These are phyloP conservation scores for Acomys russatus DNA, from an alignment of 2,797 vertebrate genomes.

Conservation along the genomic window DNA sequence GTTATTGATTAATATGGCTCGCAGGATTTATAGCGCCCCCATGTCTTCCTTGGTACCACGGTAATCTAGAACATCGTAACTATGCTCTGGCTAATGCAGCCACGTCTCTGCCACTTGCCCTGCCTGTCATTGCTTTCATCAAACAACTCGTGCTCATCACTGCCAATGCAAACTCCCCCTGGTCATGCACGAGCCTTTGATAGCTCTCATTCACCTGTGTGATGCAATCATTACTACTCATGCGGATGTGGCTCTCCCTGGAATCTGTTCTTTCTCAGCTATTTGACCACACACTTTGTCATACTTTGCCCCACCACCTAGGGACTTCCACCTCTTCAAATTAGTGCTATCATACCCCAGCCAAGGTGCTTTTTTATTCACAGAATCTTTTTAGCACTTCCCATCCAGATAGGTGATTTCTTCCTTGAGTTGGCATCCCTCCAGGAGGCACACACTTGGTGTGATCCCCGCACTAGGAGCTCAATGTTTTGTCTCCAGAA, in stretches of 20 bases:
- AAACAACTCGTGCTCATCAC: background rate
- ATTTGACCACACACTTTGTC: background rate
- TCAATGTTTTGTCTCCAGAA: slow-evolving; percentile 35
- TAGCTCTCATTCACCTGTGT: background rate
- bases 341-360: background rate
- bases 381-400: background rate
- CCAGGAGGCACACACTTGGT: background rate
- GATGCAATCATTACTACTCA: background rate
- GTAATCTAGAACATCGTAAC: background rate
- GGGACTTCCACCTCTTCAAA: background rate
- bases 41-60: background rate
- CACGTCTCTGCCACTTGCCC: background rate
- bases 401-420: background rate
- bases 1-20: slow-evolving; percentile 2
- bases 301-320: too few relatives aligned
- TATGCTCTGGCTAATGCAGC: background rate
- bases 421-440: background rate
- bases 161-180: background rate
- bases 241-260: background rate
- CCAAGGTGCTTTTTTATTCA: background rate
- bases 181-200: background rate
- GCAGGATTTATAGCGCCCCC: background rate
- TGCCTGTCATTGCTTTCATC: background rate
- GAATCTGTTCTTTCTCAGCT: background rate
- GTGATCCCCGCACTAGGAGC: background rate